These are phyloP conservation scores for Diabrotica undecimpunctata DNA, from an alignment of 1,140 invertebrate species.

Conservation along the genomic window DNA sequence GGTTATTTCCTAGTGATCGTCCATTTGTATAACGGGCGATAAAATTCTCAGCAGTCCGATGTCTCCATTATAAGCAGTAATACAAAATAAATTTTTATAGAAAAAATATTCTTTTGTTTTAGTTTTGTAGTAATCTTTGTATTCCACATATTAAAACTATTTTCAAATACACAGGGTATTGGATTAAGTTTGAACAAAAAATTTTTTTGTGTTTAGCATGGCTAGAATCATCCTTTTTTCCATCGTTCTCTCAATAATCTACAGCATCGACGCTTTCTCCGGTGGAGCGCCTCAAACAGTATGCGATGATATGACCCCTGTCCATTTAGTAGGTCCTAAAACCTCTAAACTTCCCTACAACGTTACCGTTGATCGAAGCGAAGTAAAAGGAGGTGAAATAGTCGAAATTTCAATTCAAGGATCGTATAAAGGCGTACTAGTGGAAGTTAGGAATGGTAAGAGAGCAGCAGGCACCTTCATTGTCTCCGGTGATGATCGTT, in stretches of 20 bases:
- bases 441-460: slow-evolving; percentile 42
- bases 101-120: too few species aligned
- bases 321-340: slow-evolving; percentile 39
- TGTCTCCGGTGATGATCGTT: slow-evolving; percentile 30
- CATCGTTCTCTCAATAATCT: not conserved
- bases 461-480: slow-evolving; percentile 42
- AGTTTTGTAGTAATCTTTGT: too few species aligned
- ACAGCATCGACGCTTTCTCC: not conserved
- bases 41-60: too few species aligned
- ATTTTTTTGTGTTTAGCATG: too few species aligned
- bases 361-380: slow-evolving; percentile 35
- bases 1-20: too few species aligned
- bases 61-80: too few species aligned
- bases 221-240: too few species aligned
- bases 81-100: too few species aligned
- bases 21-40: too few species aligned
- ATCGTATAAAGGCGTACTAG: slow-evolving; percentile 46
- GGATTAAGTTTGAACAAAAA: too few species aligned
- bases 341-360: slow-evolving; percentile 39
- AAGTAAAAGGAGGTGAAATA: slow-evolving; percentile 32
- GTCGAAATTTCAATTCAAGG: slow-evolving; percentile 39
- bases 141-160: too few species aligned
- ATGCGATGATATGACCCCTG: slow-evolving; percentile 43
- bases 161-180: too few species aligned
- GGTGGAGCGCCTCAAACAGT: slow-evolving; percentile 32